Base-by-base conservation (phyloP, 2,888 invertebrate genomes). In the Pomacea canaliculata region DNA sequence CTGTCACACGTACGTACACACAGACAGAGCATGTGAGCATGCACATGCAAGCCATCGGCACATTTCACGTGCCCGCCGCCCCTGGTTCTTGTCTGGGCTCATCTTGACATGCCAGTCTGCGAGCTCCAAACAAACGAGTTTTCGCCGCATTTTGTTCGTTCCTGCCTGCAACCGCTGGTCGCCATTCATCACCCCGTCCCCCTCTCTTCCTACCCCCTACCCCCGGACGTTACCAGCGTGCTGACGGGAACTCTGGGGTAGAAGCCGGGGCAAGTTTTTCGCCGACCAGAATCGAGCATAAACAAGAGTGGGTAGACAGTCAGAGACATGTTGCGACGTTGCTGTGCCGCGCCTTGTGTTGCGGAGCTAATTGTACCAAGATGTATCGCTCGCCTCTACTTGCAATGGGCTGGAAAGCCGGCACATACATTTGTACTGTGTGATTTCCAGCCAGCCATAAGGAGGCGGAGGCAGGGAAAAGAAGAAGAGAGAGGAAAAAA, bases 371-470 rank as follows among this genome's bases (percentile, higher is more conserved):
- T 70, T 70, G 70, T 70, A 70, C 70, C 37, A 70, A 70, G 70
- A 70, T 70, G 27, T 70, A 70, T 70, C 59, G 70, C 59, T 70
- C 23, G 70, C 56, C 70, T 27, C 56, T 19, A 48, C 69, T 70
- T 56, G 27, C 70, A 59, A 70, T 70, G 70, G 60, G n/a, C 60
- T 59, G 70, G 49, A 70, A 70, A 70, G 70, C 70, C 70, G 70
- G 69, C n/a, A 63, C 63, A 63, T 63, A 63, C 63, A 63, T 49
- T 69, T 13, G 27, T 37, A 37, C 37, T 69, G 46, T 49, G 19
- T 13, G 49, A 48, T n/a, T 46, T 18, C 51, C 51, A 56, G 51
- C 51, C 51, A 56, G 51, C 51, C 51, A 56, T 10, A 10, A 56
- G 51, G 16, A 16, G 51, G 12, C 51, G 4, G 23, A 23, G 23